These are phyloP conservation scores for Trichogramma pretiosum DNA, from an alignment of 1,140 invertebrate species.

Conservation along the genomic window DNA sequence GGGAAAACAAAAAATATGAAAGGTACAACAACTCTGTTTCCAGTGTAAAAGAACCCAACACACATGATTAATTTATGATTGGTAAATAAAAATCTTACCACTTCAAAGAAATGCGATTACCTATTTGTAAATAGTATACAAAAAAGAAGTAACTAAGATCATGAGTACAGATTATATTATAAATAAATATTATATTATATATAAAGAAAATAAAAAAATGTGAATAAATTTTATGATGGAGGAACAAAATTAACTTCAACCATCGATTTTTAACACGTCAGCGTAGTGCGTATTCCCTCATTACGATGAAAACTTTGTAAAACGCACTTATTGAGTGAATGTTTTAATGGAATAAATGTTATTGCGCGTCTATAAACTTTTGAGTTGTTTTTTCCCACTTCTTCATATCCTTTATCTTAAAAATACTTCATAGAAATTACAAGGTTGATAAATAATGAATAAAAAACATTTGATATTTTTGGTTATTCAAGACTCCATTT, in stretches of 20 bases:
- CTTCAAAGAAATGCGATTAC: conserved; percentile 34
- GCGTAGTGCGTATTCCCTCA: too few species aligned
- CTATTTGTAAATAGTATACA: conserved; percentile 43
- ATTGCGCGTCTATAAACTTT: conserved; percentile 25
- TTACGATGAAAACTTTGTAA: conserved; percentile 34
- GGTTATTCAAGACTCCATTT: conserved; percentile 38
- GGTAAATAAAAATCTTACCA: too few species aligned
- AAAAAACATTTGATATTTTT: conserved; percentile 1
- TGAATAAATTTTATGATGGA: too few species aligned
- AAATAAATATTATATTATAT: conserved; percentile 20
- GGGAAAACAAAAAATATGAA: too few species aligned
- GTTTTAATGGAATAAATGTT: conserved; percentile 29
- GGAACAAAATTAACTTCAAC: too few species aligned
- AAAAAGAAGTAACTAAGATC: conserved; percentile 23
- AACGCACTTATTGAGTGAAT: conserved; percentile 32
- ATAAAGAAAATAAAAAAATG: conserved; percentile 25
- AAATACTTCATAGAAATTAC: too few species aligned
- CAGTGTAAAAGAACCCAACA: conserved; percentile 34
- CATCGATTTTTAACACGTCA: conserved; percentile 30
- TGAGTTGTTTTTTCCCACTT: conserved; percentile 2
- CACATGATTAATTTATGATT: too few species aligned
- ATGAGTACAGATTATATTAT: conserved; percentile 22
- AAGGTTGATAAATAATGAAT: not conserved
- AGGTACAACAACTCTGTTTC: too few species aligned
- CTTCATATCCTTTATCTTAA: too few species aligned